phyloP scores from a whole-genome alignment of 1,140 invertebrate species.

The Halesus radiatus region DNA sequence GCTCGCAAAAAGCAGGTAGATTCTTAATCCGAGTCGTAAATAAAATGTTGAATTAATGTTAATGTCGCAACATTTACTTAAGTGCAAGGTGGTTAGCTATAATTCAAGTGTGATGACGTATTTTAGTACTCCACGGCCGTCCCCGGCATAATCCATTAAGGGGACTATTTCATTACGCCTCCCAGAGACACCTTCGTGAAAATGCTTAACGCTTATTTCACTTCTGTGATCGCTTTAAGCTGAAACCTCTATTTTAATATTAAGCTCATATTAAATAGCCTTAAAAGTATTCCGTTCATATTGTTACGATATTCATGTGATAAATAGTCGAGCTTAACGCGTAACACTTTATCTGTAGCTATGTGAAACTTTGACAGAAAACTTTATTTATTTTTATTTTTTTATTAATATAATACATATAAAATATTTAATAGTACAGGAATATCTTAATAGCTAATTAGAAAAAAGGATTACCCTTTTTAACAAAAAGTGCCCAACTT shows the following conservation, averaged over 20 bases:
- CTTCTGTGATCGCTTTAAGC: constrained; percentile 30
- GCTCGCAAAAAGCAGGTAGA: constrained; percentile 49
- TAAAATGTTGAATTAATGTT: constrained; percentile 58
- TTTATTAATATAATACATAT: too few species aligned
- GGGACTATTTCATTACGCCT: constrained; percentile 52
- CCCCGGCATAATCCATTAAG: constrained; percentile 52
- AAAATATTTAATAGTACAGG: too few species aligned
- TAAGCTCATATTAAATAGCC: too few species aligned
- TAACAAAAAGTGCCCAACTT: too few species aligned
- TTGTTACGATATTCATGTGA: too few species aligned
- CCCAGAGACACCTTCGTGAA: constrained; percentile 35
- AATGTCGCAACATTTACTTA: constrained; percentile 59
- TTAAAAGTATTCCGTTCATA: too few species aligned
- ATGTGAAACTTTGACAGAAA: too few species aligned
- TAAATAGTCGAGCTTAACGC: too few species aligned
- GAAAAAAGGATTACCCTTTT: too few species aligned
- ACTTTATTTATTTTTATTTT: too few species aligned
- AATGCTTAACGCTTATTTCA: constrained; percentile 34
- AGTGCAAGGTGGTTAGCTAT: constrained; percentile 57
- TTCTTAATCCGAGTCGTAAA: constrained; percentile 57
- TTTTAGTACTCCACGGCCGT: constrained; percentile 41
- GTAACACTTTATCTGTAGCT: too few species aligned
- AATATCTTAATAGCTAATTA: too few species aligned
- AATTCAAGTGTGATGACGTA: constrained; percentile 58
- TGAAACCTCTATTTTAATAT: background rate